A percentile compares a stretch with the other conserved stretches of the same genome.
Evolutionary conservation across 2,888 invertebrate species (phyloP).

Genomic region (Lasioglossum pauxillum): DNA sequence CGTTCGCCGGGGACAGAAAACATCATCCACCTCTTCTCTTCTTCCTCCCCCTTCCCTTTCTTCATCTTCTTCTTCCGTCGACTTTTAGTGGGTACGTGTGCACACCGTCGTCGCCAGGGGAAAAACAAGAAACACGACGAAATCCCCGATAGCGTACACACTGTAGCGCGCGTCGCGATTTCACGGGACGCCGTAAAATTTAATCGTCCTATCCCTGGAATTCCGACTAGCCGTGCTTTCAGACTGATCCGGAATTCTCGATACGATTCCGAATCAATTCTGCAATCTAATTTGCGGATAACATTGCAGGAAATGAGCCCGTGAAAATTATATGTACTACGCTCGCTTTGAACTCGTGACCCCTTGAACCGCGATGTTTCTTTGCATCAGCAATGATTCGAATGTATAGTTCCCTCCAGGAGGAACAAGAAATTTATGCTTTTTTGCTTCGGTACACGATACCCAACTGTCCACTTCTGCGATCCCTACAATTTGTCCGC

Average conservation of each 20-base stretch:
- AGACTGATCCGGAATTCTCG: not conserved
- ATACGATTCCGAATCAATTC: not conserved
- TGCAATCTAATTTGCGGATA: not conserved
- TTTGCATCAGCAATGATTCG: not conserved
- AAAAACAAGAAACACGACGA: slow-evolving; percentile 12
- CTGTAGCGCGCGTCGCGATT: slow-evolving; percentile 21
- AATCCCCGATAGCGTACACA: slow-evolving; percentile 24
- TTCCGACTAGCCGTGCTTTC: slow-evolving; percentile 4
- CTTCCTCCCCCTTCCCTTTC: not conserved
- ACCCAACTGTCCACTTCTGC: not conserved
- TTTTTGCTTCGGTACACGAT: not conserved
- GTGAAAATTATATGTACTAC: not conserved
- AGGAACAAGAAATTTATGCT: not conserved
- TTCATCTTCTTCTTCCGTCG: not conserved
- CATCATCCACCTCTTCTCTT: slow-evolving; percentile 1
- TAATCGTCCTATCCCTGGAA: slow-evolving; percentile 36
- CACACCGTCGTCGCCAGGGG: not conserved
- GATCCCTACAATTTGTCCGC: not conserved
- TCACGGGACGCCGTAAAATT: slow-evolving; percentile 42
- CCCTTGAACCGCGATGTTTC: not conserved
- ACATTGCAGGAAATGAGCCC: not conserved
- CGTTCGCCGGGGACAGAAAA: slow-evolving; percentile 24
- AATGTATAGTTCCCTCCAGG: not conserved
- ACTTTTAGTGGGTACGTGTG: not conserved
- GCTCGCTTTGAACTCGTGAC: not conserved